Conservation (phyloP, 2,113 vertebrate species). For the Micromys minutus region DNA sequence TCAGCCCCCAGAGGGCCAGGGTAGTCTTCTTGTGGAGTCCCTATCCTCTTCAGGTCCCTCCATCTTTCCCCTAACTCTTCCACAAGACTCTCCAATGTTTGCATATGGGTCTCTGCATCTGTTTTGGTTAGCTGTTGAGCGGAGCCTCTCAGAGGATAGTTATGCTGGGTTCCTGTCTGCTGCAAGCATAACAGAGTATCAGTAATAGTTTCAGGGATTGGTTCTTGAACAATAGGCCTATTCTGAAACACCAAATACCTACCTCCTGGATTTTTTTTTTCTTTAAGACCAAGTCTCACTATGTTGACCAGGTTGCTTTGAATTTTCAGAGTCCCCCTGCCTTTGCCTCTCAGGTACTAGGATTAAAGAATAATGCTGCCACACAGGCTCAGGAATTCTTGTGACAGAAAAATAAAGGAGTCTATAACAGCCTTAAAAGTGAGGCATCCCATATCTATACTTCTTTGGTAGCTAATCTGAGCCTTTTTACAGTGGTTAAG, state of each 20-base stretch:
- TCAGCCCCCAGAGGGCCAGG: too few relatives aligned
- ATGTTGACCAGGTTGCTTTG: neutral
- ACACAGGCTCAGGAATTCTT: neutral
- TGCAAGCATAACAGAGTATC: too few relatives aligned
- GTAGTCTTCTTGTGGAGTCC: too few relatives aligned
- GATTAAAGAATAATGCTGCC: neutral
- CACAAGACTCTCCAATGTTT: too few relatives aligned
- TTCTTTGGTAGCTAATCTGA: neutral
- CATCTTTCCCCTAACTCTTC: too few relatives aligned
- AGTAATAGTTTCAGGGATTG: too few relatives aligned
- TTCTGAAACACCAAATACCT: slow-evolving; percentile 18
- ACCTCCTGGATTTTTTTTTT: neutral
- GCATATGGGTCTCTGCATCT: too few relatives aligned
- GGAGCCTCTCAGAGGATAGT: too few relatives aligned
- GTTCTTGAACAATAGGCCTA: neutral
- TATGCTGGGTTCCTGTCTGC: too few relatives aligned
- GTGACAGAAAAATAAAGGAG: neutral
- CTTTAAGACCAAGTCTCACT: neutral
- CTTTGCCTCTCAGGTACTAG: neutral
- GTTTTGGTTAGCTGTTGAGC: too few relatives aligned
- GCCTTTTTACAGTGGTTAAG: neutral
- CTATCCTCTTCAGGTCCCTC: too few relatives aligned
- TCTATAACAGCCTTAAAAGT: neutral
- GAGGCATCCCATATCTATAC: slow-evolving; percentile 1
- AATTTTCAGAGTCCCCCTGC: neutral